These are phyloP conservation scores for Chionis minor DNA, from an alignment of 2,113 vertebrate species.

Conservation along the genomic window DNA sequence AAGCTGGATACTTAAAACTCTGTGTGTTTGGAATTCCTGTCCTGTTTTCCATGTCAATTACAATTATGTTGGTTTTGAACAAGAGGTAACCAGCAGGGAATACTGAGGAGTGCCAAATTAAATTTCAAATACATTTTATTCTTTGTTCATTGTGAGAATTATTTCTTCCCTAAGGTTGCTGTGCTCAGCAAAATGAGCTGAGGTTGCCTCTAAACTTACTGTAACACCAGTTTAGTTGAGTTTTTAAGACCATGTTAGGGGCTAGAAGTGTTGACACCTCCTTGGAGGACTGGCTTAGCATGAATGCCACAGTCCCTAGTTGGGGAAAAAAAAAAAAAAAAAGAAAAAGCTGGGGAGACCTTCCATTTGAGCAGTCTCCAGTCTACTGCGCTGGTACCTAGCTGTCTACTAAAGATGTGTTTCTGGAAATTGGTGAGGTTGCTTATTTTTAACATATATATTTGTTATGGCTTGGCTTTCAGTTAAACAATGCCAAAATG, in stretches of 20 bases:
- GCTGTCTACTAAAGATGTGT: neutral
- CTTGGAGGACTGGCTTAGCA: neutral
- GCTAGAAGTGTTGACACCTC: neutral
- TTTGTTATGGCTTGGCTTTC: neutral
- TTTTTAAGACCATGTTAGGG: neutral
- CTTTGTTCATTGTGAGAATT: conserved; percentile 15
- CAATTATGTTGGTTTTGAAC: conserved; percentile 25
- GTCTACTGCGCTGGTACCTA: rapidly evolving
- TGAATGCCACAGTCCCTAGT: neutral
- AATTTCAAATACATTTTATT: conserved; percentile 49
- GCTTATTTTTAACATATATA: neutral
- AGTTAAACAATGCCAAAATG: neutral
- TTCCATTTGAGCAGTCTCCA: neutral
- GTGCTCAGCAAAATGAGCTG: neutral
- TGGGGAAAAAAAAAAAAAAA: neutral
- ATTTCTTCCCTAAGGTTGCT: neutral
- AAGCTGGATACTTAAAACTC: neutral
- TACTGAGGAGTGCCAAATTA: conserved; percentile 33
- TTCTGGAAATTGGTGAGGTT: neutral
- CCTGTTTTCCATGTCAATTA: conserved; percentile 5
- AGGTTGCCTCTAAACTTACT: neutral
- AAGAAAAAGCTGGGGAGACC: neutral
- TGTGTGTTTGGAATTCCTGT: neutral
- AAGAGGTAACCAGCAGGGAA: conserved; percentile 5
- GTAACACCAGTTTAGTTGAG: neutral